Evolutionary conservation across 2,113 vertebrate species (phyloP).

Genomic region (Condylura cristata): DNA sequence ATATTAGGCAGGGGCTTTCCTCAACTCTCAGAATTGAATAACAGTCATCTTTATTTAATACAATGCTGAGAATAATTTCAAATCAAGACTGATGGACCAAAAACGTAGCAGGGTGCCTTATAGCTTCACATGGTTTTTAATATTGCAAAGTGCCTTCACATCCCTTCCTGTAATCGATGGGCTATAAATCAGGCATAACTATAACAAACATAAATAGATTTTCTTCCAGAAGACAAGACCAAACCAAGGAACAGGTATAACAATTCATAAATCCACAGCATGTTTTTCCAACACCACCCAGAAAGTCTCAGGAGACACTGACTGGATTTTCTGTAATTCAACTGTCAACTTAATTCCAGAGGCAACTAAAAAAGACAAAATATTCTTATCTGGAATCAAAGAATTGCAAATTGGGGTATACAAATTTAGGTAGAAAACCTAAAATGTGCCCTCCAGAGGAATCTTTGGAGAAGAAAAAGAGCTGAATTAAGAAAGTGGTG

Average conservation of each 20-base stretch:
- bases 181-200: slow-evolving; percentile 17
- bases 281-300: background rate
- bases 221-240: slow-evolving; percentile 31
- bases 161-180: background rate
- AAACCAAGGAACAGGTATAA: background rate
- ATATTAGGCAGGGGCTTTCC: background rate
- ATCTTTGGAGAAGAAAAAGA: background rate
- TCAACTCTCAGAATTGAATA: background rate
- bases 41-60: slow-evolving; percentile 10
- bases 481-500: background rate
- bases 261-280: background rate
- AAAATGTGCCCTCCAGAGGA: background rate
- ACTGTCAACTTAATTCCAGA: background rate
- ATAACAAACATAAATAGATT: slow-evolving; percentile 39
- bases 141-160: background rate
- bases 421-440: background rate
- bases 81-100: background rate
- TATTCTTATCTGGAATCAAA: background rate
- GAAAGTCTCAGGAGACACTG: background rate
- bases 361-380: background rate
- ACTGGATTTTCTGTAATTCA: background rate
- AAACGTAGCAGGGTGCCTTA: background rate
- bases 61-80: background rate
- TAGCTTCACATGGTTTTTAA: background rate
- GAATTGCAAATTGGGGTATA: background rate